These are phyloP conservation scores for Tetrax tetrax DNA, from an alignment of 2,113 vertebrate species.

Conservation along the genomic window DNA sequence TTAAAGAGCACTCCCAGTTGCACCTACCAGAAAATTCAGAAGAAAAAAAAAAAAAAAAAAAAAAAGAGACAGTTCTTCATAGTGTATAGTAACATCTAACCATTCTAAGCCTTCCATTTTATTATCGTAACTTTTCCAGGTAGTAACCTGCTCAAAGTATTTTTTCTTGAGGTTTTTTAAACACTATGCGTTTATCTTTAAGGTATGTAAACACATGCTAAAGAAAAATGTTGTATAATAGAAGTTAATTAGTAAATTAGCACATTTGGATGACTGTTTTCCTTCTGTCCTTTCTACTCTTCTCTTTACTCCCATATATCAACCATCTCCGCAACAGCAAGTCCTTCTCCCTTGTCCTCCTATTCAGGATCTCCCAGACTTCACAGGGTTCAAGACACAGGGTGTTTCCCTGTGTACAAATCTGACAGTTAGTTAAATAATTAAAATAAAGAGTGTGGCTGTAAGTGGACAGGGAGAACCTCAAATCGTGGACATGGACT, in stretches of 20 bases:
- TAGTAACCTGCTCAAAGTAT: not conserved
- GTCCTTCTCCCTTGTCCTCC: not conserved
- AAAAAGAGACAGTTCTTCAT: not conserved
- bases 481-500: not conserved
- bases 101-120: not conserved
- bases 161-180: not conserved
- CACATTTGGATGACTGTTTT: not conserved
- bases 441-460: not conserved
- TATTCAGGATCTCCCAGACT: not conserved
- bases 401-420: not conserved
- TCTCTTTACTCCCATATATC: not conserved
- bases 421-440: not conserved
- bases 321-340: not conserved
- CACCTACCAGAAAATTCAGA: not conserved
- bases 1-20: not conserved
- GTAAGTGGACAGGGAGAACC: not conserved
- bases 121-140: not conserved
- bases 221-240: not conserved
- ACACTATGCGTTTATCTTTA: not conserved
- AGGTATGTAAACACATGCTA: not conserved
- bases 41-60: not conserved
- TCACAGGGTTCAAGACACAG: not conserved
- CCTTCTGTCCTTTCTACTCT: not conserved
- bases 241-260: not conserved
- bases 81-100: not conserved